Conservation (phyloP, 2,888 invertebrate genomes). For the Linhomoeus sp. region DNA sequence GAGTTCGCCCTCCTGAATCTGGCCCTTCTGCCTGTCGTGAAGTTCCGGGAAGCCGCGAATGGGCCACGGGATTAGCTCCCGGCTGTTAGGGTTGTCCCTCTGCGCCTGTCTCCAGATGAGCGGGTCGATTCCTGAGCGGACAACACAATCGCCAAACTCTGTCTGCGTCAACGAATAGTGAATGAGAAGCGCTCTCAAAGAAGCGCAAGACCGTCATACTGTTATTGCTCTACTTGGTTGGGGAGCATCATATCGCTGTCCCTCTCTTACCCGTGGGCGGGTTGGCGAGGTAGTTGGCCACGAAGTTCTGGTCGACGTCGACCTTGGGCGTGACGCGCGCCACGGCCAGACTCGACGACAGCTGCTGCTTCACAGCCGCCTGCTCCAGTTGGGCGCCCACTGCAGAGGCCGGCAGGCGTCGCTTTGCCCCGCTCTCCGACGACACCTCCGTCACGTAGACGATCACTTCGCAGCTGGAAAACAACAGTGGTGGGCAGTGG, state of each 20-base stretch:
- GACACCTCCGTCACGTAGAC: slow-evolving; percentile 52
- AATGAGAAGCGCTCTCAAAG: no score
- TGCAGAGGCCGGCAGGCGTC: slow-evolving; percentile 30
- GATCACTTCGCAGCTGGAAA: slow-evolving; percentile 44
- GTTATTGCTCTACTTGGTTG: no score
- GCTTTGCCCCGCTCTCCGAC: slow-evolving; percentile 34
- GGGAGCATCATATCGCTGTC: no score
- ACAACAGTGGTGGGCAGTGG: no score
- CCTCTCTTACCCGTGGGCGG: slow-evolving; percentile 48
- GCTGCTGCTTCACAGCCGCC: slow-evolving; percentile 47
- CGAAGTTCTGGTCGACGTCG: slow-evolving; percentile 41
- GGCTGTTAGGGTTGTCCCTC: slow-evolving; percentile 76
- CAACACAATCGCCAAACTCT: no score
- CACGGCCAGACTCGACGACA: slow-evolving; percentile 47
- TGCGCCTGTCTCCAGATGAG: slow-evolving; percentile 89
- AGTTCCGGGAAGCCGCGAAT: slow-evolving; percentile 62
- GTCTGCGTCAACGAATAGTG: no score
- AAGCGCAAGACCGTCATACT: no score
- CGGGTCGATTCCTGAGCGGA: slow-evolving; percentile 32
- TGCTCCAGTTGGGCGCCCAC: slow-evolving; percentile 37
- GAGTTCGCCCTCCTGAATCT: slow-evolving; percentile 8
- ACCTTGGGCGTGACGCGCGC: slow-evolving; percentile 50
- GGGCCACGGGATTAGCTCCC: slow-evolving; percentile 71
- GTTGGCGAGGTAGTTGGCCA: slow-evolving; percentile 62
- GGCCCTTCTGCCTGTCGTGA: slow-evolving; percentile 39